A percentile compares a stretch with the other conserved stretches of the same genome.
These are phyloP conservation scores for Mus caroli DNA, from an alignment of 2,797 vertebrate species.

Conservation along the genomic window DNA sequence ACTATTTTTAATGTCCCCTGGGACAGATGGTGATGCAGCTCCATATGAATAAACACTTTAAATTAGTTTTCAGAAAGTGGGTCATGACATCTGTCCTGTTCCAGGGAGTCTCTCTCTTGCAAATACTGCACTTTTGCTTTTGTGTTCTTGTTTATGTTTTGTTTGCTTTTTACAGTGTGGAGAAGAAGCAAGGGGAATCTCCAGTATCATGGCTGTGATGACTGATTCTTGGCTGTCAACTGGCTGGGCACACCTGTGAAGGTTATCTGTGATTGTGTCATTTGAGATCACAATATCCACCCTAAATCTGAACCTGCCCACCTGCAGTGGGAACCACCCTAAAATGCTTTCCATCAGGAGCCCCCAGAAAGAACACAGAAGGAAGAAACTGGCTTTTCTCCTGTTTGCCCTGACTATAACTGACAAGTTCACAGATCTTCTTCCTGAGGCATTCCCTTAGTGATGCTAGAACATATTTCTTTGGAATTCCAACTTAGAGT, in stretches of 20 bases:
- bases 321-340: not conserved
- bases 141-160: not conserved
- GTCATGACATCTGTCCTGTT: constrained; percentile 40
- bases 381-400: not conserved
- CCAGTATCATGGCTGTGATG: not conserved
- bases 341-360: not conserved
- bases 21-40: constrained; percentile 1
- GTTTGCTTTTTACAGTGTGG: not conserved
- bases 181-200: not conserved
- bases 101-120: not conserved
- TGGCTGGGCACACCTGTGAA: not conserved
- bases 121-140: not conserved
- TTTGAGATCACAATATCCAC: not conserved
- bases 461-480: not conserved
- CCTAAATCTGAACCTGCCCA: not conserved
- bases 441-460: not conserved
- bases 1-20: not conserved
- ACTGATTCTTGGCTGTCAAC: not conserved
- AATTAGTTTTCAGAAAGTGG: constrained; percentile 63
- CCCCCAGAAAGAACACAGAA: not conserved
- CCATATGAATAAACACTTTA: constrained; percentile 46
- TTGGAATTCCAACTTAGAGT: not conserved
- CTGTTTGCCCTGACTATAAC: not conserved
- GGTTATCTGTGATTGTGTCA: not conserved
- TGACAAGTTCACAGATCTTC: not conserved